Conservation (phyloP, 2,888 invertebrate species). For the Pseudolycoriella hygida region DNA sequence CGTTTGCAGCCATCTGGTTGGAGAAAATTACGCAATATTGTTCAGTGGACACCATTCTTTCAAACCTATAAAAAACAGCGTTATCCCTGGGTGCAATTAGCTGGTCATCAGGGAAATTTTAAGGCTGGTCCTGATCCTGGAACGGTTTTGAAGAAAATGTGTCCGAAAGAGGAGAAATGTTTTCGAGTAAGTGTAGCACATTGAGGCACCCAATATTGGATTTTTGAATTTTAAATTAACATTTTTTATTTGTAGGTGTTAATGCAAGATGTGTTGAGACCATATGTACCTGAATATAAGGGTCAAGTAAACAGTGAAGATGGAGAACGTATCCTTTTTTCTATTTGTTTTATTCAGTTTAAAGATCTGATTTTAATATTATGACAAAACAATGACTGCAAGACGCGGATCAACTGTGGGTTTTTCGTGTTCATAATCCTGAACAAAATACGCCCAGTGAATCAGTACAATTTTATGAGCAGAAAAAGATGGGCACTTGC, state of each 20-base stretch:
- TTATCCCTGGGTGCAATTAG: conserved; percentile 93
- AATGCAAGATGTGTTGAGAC: conserved; percentile 75
- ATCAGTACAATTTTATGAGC: too few relatives aligned
- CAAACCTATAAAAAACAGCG: conserved; percentile 91
- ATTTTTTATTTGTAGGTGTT: conserved; percentile 37
- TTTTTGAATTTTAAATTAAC: conserved; percentile 4
- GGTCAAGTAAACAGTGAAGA: conserved; percentile 68
- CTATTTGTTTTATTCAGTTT: too few relatives aligned
- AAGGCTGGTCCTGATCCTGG: conserved; percentile 86
- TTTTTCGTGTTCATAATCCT: too few relatives aligned
- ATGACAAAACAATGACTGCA: not conserved
- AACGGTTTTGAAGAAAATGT: conserved; percentile 83
- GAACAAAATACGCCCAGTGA: too few relatives aligned
- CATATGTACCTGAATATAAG: conserved; percentile 85
- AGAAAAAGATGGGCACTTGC: too few relatives aligned
- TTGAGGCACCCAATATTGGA: not conserved
- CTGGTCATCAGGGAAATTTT: conserved; percentile 91
- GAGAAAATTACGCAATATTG: conserved; percentile 84
- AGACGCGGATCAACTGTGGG: too few relatives aligned
- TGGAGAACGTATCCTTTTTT: conserved; percentile 41
- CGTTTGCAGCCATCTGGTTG: conserved; percentile 66
- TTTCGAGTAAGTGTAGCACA: conserved; percentile 52
- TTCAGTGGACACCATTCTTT: conserved; percentile 93
- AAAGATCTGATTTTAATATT: not conserved
- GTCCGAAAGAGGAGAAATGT: conserved; percentile 74